phyloP scores from a whole-genome alignment of 2,888 invertebrate genomes.

The Trachelus tabidus region DNA sequence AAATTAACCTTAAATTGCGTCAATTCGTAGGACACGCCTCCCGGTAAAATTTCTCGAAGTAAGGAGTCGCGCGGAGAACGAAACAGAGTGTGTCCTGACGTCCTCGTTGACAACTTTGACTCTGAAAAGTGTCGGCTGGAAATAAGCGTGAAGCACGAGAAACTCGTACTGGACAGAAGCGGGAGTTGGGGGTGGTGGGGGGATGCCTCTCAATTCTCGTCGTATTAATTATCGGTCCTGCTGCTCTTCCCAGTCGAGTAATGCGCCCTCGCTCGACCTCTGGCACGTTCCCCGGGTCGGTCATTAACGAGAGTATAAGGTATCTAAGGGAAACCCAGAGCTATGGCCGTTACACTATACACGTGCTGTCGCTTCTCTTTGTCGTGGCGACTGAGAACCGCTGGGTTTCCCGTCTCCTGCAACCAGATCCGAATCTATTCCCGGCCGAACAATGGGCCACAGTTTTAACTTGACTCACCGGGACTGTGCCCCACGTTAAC shows the following conservation, averaged over 20 bases:
- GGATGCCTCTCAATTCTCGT: neutral
- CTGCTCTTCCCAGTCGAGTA: neutral
- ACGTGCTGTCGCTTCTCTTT: neutral
- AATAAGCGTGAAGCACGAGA: neutral
- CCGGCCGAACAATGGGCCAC: constrained; percentile 56
- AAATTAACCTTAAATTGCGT: neutral
- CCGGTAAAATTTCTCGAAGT: neutral
- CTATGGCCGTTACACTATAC: neutral
- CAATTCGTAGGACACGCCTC: neutral
- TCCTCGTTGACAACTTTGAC: neutral
- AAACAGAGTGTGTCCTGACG: neutral
- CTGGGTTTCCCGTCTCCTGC: constrained; percentile 33
- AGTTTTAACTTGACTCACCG: constrained; percentile 46
- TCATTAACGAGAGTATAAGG: neutral
- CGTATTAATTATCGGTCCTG: neutral
- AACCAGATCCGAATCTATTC: constrained; percentile 58
- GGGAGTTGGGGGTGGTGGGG: fast-evolving
- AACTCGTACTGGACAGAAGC: neutral
- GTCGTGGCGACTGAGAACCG: constrained; percentile 28
- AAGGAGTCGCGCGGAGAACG: neutral
- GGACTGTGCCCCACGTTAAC: neutral
- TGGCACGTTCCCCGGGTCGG: neutral
- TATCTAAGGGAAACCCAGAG: neutral
- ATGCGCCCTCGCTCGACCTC: neutral
- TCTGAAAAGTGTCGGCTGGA: neutral